Evolutionary conservation across 2,888 invertebrate genomes (phyloP), one percentile per base, ranked within the genome.

Genomic region (Cecidostiba fungosa): DNA sequence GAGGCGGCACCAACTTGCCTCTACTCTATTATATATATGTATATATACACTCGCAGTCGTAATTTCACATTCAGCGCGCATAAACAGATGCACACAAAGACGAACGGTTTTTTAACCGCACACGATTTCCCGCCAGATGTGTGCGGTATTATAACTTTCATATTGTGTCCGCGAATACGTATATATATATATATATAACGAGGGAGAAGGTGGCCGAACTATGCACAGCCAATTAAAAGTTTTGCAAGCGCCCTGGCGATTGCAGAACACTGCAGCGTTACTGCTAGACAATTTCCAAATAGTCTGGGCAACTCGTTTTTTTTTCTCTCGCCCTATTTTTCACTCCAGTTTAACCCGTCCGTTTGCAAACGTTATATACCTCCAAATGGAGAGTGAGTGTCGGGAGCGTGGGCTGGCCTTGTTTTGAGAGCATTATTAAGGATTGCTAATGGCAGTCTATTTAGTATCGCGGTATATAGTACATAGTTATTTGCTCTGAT

Each of bases 171-270:
- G 6, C 10, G 39, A 39, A 43, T 43, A 43, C 77, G 16, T 36
- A 66, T 47, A 32, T 32, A n/a, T 62, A 62, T 76, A n/a, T 36
- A 8, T 36, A 82, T 29, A 72, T 14, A 50, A 47, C n/a, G n/a
- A 69, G 19, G 12, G 3, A 3, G 8, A n/a, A 26, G 62, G 10
- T 2, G 47, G 19, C 29, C 39, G 5, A 39, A 14, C 16, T 59
- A 26, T 29, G 50, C 74, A 82, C 54, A 77, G 43, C 83, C 79
- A 83, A 86, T 83, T 86, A 86, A 86, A 86, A 86, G 85, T 86
- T 83, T 83, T 16, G 39, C 70, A 69, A 74, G n/a, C 43, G 78
- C 36, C 32, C 36, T 12, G 19, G 26, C 39, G 29, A 59, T 84
- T 32, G 59, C 80, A 3, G 39, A 39, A 50, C 4, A 73, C 70